Evolutionary conservation across 2,888 invertebrate species (phyloP).

Genomic region (Hypselothyrea guttata): DNA sequence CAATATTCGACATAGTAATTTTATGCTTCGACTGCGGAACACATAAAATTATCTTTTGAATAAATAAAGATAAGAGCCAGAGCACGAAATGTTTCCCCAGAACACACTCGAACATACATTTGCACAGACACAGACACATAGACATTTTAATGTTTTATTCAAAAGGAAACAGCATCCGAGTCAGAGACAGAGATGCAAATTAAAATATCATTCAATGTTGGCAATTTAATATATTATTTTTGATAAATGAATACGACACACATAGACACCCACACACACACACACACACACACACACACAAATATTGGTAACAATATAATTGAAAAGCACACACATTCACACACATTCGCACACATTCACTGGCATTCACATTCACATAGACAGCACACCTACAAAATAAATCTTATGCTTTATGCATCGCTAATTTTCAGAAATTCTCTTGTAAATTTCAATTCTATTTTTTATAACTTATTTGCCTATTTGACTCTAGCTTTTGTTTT

Average conservation of each 20-base stretch:
- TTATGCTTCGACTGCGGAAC: conserved; percentile 77
- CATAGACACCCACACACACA: conserved; percentile 18
- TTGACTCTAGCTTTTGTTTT: conserved; percentile 12
- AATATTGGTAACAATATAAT: conserved; percentile 36
- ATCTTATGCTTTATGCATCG: conserved; percentile 61
- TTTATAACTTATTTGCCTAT: conserved; percentile 17
- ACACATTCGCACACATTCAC: conserved; percentile 6
- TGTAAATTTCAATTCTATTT: conserved; percentile 15
- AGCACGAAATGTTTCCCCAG: conserved; percentile 54
- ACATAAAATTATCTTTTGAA: conserved; percentile 77
- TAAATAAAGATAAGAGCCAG: conserved; percentile 75
- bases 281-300: conserved; percentile 21
- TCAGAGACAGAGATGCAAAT: conserved; percentile 71
- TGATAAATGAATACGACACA: conserved; percentile 70
- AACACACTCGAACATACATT: conserved; percentile 31
- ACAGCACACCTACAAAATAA: conserved; percentile 46
- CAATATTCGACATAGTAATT: conserved; percentile 77
- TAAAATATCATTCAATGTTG: conserved; percentile 77
- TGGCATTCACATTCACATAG: too few species aligned
- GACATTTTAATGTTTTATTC: conserved; percentile 75
- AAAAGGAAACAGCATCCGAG: conserved; percentile 68
- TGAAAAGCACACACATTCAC: conserved; percentile 30
- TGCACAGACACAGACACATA: conserved; percentile 20
- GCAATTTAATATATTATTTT: conserved; percentile 77
- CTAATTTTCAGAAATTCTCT: conserved; percentile 34